Evolutionary conservation across 2,888 invertebrate species (phyloP), one percentile per base, ranked within the genome.

Genomic region (Liposcelis brunnea): DNA sequence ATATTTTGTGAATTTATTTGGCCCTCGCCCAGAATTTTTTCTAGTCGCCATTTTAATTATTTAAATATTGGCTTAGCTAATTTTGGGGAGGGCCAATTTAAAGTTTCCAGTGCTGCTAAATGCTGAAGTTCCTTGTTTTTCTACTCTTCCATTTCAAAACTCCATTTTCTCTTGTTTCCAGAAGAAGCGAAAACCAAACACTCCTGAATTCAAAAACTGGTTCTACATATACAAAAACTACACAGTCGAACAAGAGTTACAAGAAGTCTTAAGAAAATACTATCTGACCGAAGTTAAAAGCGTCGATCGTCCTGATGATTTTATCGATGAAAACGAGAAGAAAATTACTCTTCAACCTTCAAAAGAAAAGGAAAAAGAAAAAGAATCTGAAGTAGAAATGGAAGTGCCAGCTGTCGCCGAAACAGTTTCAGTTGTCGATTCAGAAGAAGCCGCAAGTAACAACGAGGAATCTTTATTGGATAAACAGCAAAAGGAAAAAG

Each of bases 201-300:
- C 66, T 47, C 76, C 76, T 1, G 73, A 76, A 51, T 63, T 77
- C 50, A 74, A 74, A 55, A 75, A 74, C 53, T 77, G 71, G 66
- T 71, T 77, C 54, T 77, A 77, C 53, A 69, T 77, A 5, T 77
- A 77, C 58, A 73, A 73, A 54, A 77, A 77, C 53, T 70, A 73
- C 54, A 71, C 72, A 0, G 71, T 72, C 2, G 68, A 70, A 48
- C 70, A 74, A 34, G 69, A 71, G 19, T 77, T 71, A 55, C 73
- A 71, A 52, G 64, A 71, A 51, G 60, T 72, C 40, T 56, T 77
- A 2, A 65, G 66, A 56, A 68, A 73, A 42, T 69, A 70, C 53
- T 77, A 77, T 51, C 60, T 70, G 36, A 76, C 75, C 40, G 74
- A 75, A 32, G 75, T 77, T 0, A 70, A 71, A 52, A 72, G 68